Conservation (phyloP, 2,797 vertebrate genomes). For the Rhinophrynus dorsalis region DNA sequence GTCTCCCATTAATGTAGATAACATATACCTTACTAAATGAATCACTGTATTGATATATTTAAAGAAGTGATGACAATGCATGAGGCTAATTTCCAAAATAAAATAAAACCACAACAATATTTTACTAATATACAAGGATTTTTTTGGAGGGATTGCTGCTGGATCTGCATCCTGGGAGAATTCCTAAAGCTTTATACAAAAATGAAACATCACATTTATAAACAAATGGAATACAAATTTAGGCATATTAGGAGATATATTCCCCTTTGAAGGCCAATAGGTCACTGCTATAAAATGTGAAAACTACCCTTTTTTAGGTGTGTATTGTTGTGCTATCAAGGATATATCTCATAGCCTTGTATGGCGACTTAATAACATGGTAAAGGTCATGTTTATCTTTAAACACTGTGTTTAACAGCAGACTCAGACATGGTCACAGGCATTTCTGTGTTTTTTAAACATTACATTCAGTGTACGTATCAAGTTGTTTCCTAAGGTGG, state of each 20-base stretch:
- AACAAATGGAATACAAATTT: too few relatives aligned
- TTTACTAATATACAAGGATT: too few relatives aligned
- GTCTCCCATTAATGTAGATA: too few relatives aligned
- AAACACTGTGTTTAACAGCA: conserved; percentile 43
- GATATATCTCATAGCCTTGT: conserved; percentile 20
- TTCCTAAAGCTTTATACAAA: too few relatives aligned
- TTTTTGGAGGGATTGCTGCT: too few relatives aligned
- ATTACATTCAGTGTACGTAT: conserved; percentile 32
- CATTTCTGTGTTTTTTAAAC: conserved; percentile 10
- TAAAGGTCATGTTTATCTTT: conserved; percentile 50
- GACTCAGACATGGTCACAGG: conserved; percentile 14
- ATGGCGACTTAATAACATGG: conserved; percentile 21
- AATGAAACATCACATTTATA: too few relatives aligned
- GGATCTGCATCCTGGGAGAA: too few relatives aligned
- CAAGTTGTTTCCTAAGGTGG: conserved; percentile 17
- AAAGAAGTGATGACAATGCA: too few relatives aligned
- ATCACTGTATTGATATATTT: too few relatives aligned
- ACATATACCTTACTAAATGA: too few relatives aligned
- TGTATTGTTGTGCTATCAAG: conserved; percentile 18
- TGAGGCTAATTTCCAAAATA: too few relatives aligned
- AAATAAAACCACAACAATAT: too few relatives aligned
- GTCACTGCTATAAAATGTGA: conserved; percentile 13
- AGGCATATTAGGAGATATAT: background rate
- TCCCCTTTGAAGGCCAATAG: background rate
- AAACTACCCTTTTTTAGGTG: background rate